Evolutionary conservation across 2,113 vertebrate species (phyloP).

Genomic region (Zapus hudsonius): DNA sequence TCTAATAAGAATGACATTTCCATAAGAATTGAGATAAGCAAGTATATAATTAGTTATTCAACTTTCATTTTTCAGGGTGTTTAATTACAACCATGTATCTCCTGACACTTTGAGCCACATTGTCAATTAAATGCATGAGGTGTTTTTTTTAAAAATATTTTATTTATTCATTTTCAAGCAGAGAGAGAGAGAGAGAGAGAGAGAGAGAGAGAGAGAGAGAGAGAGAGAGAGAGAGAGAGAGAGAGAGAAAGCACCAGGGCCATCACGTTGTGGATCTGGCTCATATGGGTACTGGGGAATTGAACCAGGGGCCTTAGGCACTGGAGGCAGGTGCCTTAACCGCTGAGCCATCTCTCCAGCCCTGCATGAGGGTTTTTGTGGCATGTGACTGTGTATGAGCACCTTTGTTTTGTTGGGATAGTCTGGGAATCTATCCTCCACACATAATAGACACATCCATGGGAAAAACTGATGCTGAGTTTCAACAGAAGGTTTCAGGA

Average conservation of each 20-base stretch:
- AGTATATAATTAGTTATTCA: background rate
- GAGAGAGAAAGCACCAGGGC: no score
- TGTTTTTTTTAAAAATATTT: no score
- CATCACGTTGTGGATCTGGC: no score
- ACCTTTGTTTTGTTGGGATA: background rate
- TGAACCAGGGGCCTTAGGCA: no score
- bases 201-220: no score
- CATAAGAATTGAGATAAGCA: background rate
- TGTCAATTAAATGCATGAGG: background rate
- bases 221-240: no score
- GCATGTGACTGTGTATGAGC: background rate
- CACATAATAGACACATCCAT: background rate
- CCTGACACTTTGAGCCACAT: background rate
- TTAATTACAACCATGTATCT: background rate
- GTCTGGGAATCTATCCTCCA: background rate
- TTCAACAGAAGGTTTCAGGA: background rate
- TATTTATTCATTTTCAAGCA: no score
- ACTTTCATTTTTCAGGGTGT: background rate
- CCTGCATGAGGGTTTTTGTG: no score
- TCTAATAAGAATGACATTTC: background rate
- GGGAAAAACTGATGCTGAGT: background rate
- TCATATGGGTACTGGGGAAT: no score
- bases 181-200: no score
- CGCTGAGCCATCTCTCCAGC: no score
- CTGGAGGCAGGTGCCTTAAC: no score